Conservation (phyloP, 2,888 invertebrate species). For the Fragum whitleyi region DNA sequence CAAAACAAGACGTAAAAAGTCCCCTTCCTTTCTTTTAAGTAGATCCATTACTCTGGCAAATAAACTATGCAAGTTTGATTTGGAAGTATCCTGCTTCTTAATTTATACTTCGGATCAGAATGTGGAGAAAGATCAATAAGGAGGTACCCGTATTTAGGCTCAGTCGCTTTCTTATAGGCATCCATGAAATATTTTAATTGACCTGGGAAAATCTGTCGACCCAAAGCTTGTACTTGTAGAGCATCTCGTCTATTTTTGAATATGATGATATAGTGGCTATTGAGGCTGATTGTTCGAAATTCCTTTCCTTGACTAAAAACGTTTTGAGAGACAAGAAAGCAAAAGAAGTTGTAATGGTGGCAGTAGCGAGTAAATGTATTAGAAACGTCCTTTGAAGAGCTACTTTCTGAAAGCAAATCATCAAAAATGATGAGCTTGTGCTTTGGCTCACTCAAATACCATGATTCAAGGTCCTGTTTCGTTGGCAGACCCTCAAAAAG, state of each 20-base stretch:
- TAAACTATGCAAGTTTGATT: no score
- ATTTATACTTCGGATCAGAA: no score
- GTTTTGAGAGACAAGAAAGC: constrained; percentile 56
- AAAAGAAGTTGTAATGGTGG: constrained; percentile 50
- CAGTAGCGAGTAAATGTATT: constrained; percentile 36
- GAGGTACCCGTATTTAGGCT: no score
- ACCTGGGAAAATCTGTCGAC: constrained; percentile 56
- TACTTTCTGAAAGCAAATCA: constrained; percentile 38
- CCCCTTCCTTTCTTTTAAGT: no score
- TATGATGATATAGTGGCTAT: constrained; percentile 58
- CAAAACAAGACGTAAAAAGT: no score
- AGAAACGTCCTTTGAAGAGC: constrained; percentile 22
- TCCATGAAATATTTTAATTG: constrained; percentile 43
- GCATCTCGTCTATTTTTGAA: constrained; percentile 55
- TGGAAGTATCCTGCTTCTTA: no score
- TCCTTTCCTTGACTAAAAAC: constrained; percentile 38
- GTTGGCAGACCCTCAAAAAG: constrained; percentile 42
- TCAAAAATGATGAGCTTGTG: constrained; percentile 43
- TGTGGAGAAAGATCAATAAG: no score
- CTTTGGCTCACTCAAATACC: constrained; percentile 19
- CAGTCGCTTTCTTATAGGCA: constrained; percentile 54
- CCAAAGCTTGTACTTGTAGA: constrained; percentile 51
- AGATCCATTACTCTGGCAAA: no score
- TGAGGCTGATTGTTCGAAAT: constrained; percentile 58
- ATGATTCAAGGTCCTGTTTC: constrained; percentile 32